Conservation (phyloP, 2,113 vertebrate genomes). For the Noctilio leporinus region DNA sequence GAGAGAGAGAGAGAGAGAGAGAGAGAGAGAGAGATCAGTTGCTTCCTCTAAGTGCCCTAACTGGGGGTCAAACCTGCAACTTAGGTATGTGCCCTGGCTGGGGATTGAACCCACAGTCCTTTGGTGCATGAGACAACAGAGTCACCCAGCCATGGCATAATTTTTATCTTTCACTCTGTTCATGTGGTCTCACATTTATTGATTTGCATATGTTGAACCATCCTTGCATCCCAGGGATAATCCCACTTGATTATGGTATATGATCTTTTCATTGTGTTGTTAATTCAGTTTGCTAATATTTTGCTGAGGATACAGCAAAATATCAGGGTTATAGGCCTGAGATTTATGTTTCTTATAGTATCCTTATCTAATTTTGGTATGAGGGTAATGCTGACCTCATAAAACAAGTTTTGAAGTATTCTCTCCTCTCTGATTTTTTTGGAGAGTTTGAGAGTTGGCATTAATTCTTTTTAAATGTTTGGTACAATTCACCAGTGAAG, state of each 20-base stretch:
- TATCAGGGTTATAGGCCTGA: neutral
- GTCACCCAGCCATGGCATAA: neutral
- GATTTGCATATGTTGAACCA: neutral
- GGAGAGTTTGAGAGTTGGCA: neutral
- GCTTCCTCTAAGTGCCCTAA: neutral
- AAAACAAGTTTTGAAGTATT: neutral
- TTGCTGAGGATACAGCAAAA: neutral
- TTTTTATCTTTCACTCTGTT: neutral
- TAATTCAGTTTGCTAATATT: neutral
- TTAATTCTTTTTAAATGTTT: neutral
- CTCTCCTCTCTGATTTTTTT: neutral
- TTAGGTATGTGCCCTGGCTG: neutral
- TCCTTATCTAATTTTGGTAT: neutral
- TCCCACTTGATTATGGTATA: neutral
- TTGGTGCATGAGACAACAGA: neutral
- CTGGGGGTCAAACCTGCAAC: neutral
- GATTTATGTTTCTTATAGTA: neutral
- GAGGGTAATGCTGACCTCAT: neutral
- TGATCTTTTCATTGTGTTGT: neutral
- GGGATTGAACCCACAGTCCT: neutral
- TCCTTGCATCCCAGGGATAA: neutral
- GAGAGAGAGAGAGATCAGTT: neutral
- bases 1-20: neutral
- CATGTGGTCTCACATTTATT: neutral
- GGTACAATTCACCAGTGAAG: neutral